Evolutionary conservation across 1,140 invertebrate species (phyloP), one percentile per base, ranked within the genome.

Genomic region (Neodiprion lecontei): DNA sequence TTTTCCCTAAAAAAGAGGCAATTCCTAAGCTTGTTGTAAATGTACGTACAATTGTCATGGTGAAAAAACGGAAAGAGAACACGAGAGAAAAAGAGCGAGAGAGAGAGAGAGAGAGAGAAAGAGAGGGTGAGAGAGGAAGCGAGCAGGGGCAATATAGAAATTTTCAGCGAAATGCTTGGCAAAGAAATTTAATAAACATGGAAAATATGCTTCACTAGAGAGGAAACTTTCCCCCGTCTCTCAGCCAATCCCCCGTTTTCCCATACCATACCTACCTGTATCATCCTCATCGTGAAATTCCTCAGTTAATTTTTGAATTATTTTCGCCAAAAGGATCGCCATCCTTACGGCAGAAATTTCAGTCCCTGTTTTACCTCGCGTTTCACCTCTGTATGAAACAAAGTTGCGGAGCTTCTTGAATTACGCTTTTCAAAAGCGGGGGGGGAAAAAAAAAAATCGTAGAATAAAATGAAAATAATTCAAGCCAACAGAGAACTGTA

Each of bases 141-240:
- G 53, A 61, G 53, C n/a, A 14, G n/a, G 11, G n/a, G 53, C 53
- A 61, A 61, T 61, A 61, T 61, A 17, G n/a, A 61, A 61, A 61
- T 61, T 14, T 61, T 61, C 53, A 4, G 9, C 11, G 53, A 14
- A 61, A 61, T 14, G 11, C 53, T 17, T 61, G 69, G 78, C 76
- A 70, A 79, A 78, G 78, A 81, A 77, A 81, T 81, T 81, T 81
- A 81, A 81, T 81, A 81, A 81, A 79, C 77, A 75, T 61, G 74
- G 65, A 61, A 70, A 74, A 77, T 71, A 76, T 71, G 75, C 69
- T 70, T 40, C 73, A n/a, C 68, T 65, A 65, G 75, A 48, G 70
- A 40, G 28, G 28, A 40, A 40, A 40, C 28, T 40, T 40, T 40
- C 28, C 28, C 5, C 28, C 28, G 28, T 40, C 28, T 40, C 28